Percentiles rank a stretch among this genome's conserved stretches.
These are phyloP conservation scores for Cryptocephalus moraei DNA, from an alignment of 2,888 invertebrate genomes.

Conservation along the genomic window DNA sequence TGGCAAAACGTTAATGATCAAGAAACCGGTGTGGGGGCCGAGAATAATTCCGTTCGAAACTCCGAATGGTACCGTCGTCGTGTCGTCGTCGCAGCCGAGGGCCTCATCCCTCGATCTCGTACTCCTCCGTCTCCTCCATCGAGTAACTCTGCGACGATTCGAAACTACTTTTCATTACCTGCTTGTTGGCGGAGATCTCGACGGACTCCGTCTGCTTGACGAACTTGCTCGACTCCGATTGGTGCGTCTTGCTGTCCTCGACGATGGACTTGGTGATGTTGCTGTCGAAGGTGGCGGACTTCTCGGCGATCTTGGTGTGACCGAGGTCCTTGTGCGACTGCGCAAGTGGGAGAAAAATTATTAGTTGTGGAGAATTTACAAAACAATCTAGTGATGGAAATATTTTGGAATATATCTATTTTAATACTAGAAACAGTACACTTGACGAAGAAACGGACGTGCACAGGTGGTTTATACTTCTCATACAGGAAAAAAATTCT, in stretches of 20 bases:
- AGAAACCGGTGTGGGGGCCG: too few relatives aligned
- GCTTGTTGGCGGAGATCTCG: conserved; percentile 28
- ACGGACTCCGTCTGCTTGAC: conserved; percentile 27
- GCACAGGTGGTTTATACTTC: too few relatives aligned
- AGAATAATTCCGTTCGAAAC: too few relatives aligned
- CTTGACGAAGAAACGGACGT: too few relatives aligned
- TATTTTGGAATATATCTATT: too few relatives aligned
- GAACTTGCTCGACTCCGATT: conserved; percentile 28
- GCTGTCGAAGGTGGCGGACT: conserved; percentile 33
- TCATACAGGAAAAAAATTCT: too few relatives aligned
- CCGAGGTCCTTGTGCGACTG: conserved; percentile 34
- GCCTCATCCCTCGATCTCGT: conserved; percentile 24
- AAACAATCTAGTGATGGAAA: too few relatives aligned
- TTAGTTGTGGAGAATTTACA: too few relatives aligned
- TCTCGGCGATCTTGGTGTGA: conserved; percentile 31
- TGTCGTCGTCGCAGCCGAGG: too few relatives aligned
- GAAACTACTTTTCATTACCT: conserved; percentile 32
- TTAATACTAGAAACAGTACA: too few relatives aligned
- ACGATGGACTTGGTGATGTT: conserved; percentile 32
- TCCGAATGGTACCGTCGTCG: too few relatives aligned
- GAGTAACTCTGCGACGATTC: conserved; percentile 35
- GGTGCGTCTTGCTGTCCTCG: conserved; percentile 30
- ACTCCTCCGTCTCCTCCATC: conserved; percentile 36
- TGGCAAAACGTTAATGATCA: too few relatives aligned
- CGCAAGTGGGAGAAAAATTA: conserved; percentile 13